Conservation (phyloP, 2,888 invertebrate species). For the Bhutanitis thaidina region DNA sequence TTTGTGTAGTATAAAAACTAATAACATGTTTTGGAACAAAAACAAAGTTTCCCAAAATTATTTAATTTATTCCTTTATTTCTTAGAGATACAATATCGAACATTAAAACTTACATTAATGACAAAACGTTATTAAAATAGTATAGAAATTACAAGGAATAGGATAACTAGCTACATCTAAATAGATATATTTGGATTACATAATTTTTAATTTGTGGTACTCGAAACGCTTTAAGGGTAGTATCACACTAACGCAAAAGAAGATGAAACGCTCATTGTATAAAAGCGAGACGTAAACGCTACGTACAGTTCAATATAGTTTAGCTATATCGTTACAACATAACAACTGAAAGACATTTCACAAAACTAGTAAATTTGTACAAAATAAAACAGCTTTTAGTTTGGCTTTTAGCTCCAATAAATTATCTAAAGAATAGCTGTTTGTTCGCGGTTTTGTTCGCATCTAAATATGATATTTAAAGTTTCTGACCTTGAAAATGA, state of each 20-base stretch:
- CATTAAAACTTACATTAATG: conserved; percentile 48
- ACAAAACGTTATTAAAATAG: conserved; percentile 44
- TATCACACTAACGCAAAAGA: not conserved
- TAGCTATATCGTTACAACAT: too few species aligned
- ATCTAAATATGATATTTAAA: too few species aligned
- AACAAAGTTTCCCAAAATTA: conserved; percentile 17
- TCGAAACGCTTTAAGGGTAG: not conserved
- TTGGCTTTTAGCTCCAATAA: too few species aligned
- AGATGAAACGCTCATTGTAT: not conserved
- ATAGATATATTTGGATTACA: conserved; percentile 48
- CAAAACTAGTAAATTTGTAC: too few species aligned
- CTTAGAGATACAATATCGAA: conserved; percentile 29
- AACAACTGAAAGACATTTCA: too few species aligned
- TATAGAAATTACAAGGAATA: conserved; percentile 45
- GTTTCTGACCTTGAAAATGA: too few species aligned
- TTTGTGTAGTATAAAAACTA: too few species aligned
- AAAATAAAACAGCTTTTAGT: too few species aligned
- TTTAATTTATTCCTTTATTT: conserved; percentile 30
- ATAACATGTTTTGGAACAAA: not conserved
- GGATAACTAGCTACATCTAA: conserved; percentile 47
- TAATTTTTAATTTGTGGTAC: conserved; percentile 22
- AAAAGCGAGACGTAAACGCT: not conserved
- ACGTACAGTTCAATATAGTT: not conserved
- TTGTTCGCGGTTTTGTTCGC: too few species aligned
- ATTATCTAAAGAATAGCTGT: too few species aligned